Evolutionary conservation across 2,797 vertebrate species (phyloP).

Genomic region (Lerista edwardsae): DNA sequence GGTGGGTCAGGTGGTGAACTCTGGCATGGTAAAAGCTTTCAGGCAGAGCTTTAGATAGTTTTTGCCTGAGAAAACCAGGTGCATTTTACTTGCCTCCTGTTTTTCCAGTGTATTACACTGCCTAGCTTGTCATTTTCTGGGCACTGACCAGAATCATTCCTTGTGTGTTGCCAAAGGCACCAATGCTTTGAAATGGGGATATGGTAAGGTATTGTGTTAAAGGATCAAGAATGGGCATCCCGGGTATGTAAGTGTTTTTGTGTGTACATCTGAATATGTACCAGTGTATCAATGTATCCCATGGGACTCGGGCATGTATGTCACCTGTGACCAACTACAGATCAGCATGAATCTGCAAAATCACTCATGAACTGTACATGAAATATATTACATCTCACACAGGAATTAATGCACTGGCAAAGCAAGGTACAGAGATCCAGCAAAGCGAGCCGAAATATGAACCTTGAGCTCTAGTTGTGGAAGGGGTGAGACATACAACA

Average conservation of each 20-base stretch:
- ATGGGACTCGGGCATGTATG: background rate
- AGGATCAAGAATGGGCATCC: background rate
- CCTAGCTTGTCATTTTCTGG: background rate
- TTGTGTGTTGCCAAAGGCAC: background rate
- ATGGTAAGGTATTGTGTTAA: background rate
- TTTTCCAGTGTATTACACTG: background rate
- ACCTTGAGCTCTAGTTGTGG: background rate
- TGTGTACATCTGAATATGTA: background rate
- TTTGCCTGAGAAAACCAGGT: background rate
- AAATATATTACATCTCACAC: no score
- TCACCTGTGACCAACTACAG: background rate
- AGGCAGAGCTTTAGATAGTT: background rate
- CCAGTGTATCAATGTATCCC: background rate
- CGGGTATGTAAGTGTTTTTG: background rate
- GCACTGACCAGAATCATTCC: background rate
- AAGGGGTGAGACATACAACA: background rate
- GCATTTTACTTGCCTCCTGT: slow-evolving; percentile 1
- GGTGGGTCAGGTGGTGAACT: slow-evolving; percentile 8
- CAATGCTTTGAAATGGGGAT: background rate
- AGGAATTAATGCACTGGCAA: background rate
- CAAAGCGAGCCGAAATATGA: background rate
- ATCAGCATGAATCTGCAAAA: background rate
- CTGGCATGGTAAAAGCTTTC: slow-evolving; percentile 9
- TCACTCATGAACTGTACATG: background rate
- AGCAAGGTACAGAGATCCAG: background rate